Percentiles rank a stretch among this genome's conserved stretches.
Conservation (phyloP, 2,113 vertebrate genomes). For the Pseudorasbora parva region DNA sequence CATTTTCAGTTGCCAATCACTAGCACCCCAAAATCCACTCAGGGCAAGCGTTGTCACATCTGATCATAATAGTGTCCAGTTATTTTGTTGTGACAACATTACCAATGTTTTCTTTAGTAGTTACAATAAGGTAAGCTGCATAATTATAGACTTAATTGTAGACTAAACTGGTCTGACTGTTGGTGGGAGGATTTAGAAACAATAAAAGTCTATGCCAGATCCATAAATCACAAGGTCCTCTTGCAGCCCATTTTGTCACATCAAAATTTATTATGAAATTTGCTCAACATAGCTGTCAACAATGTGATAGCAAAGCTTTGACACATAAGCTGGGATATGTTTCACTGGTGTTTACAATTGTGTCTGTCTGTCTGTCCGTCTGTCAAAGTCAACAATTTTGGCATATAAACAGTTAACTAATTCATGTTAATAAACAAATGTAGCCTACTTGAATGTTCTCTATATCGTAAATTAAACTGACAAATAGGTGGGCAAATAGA, state of each 20-base stretch:
- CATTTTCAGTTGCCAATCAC: constrained; percentile 1
- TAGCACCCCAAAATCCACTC: constrained; percentile 4
- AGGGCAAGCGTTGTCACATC: not conserved
- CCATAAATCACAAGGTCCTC: constrained; percentile 31
- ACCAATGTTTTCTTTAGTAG: constrained; percentile 26
- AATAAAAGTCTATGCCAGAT: constrained; percentile 18
- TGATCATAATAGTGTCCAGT: not conserved
- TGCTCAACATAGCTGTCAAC: constrained; percentile 23
- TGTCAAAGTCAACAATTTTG: no score
- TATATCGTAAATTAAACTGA: not conserved
- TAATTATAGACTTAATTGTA: constrained; percentile 35
- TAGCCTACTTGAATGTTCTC: not conserved
- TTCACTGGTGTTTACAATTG: constrained; percentile 3
- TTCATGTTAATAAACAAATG: not conserved
- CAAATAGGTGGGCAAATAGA: not conserved
- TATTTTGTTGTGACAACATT: constrained; percentile 36
- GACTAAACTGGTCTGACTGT: constrained; percentile 4
- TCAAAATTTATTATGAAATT: constrained; percentile 11
- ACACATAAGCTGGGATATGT: constrained; percentile 20
- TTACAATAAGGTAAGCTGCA: constrained; percentile 18
- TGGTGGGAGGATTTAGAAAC: constrained; percentile 9
- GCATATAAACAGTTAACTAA: not conserved
- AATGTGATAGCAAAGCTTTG: not conserved
- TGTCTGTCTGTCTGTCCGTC: not conserved
- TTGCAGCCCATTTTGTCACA: constrained; percentile 8